These are phyloP conservation scores for Beroe forskalii DNA, from an alignment of 37 sponge, comb jelly and placozoan species.

Conservation along the genomic window DNA sequence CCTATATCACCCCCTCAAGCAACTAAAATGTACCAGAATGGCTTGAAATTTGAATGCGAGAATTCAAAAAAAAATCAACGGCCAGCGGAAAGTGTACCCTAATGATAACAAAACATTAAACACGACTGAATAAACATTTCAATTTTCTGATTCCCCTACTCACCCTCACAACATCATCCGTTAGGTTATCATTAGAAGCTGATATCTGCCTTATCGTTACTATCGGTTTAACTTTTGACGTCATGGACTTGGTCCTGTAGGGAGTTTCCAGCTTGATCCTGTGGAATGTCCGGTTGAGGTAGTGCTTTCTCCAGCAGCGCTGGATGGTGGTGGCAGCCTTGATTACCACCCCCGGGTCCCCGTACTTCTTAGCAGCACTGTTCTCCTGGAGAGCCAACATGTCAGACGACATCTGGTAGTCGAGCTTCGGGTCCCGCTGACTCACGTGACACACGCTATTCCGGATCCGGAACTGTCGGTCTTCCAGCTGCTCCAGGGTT, in stretches of 20 bases:
- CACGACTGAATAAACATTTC: too few species aligned
- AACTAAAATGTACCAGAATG: too few species aligned
- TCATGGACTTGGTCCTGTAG: constrained; percentile 34
- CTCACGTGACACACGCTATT: constrained; percentile 57
- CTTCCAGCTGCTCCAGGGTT: constrained; percentile 7
- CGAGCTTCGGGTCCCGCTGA: constrained; percentile 4
- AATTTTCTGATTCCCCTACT: too few species aligned
- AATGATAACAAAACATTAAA: too few species aligned
- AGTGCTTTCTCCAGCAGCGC: constrained; percentile 36
- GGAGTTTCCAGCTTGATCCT: constrained; percentile 49
- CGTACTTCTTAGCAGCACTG: constrained; percentile 5
- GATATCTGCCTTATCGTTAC: not conserved
- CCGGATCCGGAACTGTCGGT: constrained; percentile 11
- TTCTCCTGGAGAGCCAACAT: constrained; percentile 38
- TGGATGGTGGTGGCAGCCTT: constrained; percentile 29
- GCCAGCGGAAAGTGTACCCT: too few species aligned
- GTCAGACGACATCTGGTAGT: constrained; percentile 31
- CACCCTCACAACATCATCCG: constrained; percentile 10
- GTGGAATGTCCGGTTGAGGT: not conserved
- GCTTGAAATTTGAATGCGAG: too few species aligned
- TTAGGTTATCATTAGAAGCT: not conserved
- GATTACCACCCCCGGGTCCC: not conserved
- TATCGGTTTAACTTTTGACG: not conserved
- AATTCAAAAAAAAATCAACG: too few species aligned
- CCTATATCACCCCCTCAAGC: too few species aligned